phyloP scores from a whole-genome alignment of 2,797 vertebrate species.

The Alcedo atthis region DNA sequence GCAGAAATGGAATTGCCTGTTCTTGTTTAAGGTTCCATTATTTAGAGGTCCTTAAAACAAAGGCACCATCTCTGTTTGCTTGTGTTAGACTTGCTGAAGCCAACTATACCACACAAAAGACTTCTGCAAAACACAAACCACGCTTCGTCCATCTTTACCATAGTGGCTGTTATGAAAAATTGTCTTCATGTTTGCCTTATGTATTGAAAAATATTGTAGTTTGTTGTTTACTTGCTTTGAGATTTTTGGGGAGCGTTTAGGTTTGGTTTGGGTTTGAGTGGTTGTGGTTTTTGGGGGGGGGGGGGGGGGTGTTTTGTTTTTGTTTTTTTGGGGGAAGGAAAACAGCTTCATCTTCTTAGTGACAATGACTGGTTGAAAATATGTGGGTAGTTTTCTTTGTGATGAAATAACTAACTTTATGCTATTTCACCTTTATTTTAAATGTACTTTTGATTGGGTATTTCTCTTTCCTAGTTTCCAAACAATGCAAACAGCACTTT shows the following conservation, averaged over 20 bases:
- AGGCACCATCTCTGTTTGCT: neutral
- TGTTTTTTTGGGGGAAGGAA: neutral
- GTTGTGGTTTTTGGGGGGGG: neutral
- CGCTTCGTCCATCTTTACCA: neutral
- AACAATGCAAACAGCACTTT: neutral
- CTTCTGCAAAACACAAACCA: neutral
- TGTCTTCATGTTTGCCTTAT: neutral
- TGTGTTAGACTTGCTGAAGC: neutral
- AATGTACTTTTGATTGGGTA: neutral
- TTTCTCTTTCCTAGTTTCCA: neutral
- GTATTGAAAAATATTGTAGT: neutral
- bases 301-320: too few relatives aligned
- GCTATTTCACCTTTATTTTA: neutral
- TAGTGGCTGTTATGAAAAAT: neutral
- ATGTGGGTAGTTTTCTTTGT: neutral
- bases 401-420: neutral
- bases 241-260: too few relatives aligned
- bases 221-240: neutral
- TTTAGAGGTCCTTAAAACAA: constrained; percentile 39
- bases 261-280: neutral
- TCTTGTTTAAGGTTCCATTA: constrained; percentile 15
- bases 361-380: neutral
- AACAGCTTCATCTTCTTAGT: neutral
- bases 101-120: neutral
- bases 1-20: constrained; percentile 4